A percentile compares a stretch with the other conserved stretches of the same genome.
These are phyloP conservation scores for Gambelia wislizenii DNA, from an alignment of 2,797 vertebrate species.

Conservation along the genomic window DNA sequence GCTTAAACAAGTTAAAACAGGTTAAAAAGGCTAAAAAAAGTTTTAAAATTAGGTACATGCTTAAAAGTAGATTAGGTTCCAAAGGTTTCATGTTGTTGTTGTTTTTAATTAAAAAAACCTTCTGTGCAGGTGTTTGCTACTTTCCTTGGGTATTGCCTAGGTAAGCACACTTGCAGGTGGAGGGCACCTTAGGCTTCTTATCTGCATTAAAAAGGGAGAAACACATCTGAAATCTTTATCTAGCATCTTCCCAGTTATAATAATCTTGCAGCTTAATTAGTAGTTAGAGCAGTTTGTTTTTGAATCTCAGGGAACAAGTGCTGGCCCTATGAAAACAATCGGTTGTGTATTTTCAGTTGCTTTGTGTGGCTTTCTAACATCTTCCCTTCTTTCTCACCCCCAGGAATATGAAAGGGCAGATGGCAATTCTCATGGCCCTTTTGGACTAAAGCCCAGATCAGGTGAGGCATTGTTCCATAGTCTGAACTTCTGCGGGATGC, in stretches of 20 bases:
- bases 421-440: constrained; percentile 85
- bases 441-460: constrained; percentile 97
- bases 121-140: neutral
- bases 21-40: no score
- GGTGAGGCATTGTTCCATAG: constrained; percentile 79
- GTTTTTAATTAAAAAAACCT: no score
- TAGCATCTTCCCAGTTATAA: neutral
- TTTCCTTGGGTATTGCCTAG: neutral
- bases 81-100: no score
- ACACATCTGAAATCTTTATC: neutral
- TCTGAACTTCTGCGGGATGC: neutral
- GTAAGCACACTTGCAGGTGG: no score
- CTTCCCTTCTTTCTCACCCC: neutral
- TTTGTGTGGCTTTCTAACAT: neutral
- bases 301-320: no score
- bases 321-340: neutral
- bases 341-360: neutral
- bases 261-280: neutral
- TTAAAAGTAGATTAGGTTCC: no score
- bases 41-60: no score
- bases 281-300: neutral
- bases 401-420: constrained; percentile 90
- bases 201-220: neutral
- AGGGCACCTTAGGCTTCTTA: neutral
- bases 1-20: no score